Evolutionary conservation across 2,113 vertebrate species (phyloP), one percentile per base, ranked within the genome.

Genomic region (Myiozetetes cayanensis): DNA sequence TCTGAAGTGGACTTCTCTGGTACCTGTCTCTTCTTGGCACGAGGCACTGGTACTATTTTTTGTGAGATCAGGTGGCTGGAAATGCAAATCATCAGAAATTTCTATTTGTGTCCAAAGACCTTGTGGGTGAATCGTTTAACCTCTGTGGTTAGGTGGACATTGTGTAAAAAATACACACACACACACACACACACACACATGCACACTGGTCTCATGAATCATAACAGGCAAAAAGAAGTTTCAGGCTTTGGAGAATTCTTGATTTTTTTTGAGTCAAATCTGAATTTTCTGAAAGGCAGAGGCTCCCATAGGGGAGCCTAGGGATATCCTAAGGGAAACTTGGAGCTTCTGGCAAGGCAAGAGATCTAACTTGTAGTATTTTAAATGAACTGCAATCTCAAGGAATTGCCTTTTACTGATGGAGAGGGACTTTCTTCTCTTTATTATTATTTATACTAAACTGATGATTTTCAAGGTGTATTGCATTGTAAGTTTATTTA

Each of bases 321-420:
- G 6, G 1, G 2, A 21, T 13, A 61, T 2, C 9, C 2, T 28
- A 47, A 5, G 12, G 58, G 4, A 84, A 12, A 52, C 4, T 2
- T 52, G 14, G 7, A 10, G 56, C 55, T 46, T 28, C 16, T 81
- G 46, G 8, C 66, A 85, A 72, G 10, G 17, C 0, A 6, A 71
- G 68, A 67, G 9, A 52, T 61, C 4, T 70, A n/a, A 58, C 5
- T 41, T 22, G 10, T 6, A 53, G 4, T 62, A 41, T 82, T 53
- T 74, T 18, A 63, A 63, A 23, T 75, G 0, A 85, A 37, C 8
- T 53, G 22, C 66, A 30, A 6, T 17, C 65, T 77, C n/a, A 59
- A 44, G 33, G 14, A 66, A 56, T 62, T 73, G 15, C 2, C 8
- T 5, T 62, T 84, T 83, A 52, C 30, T 83, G 50, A 70, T n/a